Base-by-base conservation (phyloP, 2,113 vertebrate species). In the Macheiramphus alcinus region DNA sequence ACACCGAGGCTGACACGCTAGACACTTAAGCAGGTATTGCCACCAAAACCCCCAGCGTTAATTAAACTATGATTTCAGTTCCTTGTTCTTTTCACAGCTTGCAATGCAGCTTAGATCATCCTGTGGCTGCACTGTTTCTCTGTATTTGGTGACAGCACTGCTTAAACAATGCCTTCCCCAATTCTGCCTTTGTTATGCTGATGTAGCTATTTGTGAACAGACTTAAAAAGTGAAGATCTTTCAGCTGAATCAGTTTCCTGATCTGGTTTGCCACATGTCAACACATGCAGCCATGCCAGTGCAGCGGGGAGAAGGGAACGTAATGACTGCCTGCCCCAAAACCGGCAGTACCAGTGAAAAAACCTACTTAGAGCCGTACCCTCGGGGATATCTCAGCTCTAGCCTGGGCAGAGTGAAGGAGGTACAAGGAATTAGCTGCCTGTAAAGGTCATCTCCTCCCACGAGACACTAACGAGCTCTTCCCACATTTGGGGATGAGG, bases 1-100 rank as follows among this genome's bases (percentile, higher is more conserved):
- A 32, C 0, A 0, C 9, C 8, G 11, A 31, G 68, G 42, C 9
- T 86, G 23, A 26, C 62, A 31, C 26, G 0, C 10, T 3, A 65
- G 66, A 11, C 32, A 32, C n/a, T 65, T 2, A 2, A 32, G 32
- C 43, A 71, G 66, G 31, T 58, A 23, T 27, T 56, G 14, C 50
- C 87, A 56, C 63, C 45, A 27, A 17, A 68, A 42, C 27, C 6
- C 50, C 13, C 61, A 53, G 32, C 8, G 1, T 7, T 74, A 27
- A 16, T 53, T 80, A 14, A 71, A 31, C 13, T 71, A 7, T 29
- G 6, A 31, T 88, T 78, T 81, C 58, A 76, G 47, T 16, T 21
- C 38, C 22, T 63, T 45, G 48, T 34, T 50, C 80, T 84, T n/a
- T 13, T 40, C 31, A 16, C 58, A 52, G n/a, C 78, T 59, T 75